Evolutionary conservation across 2,797 vertebrate genomes (phyloP), one percentile per base, ranked within the genome.

Genomic region (Coregonus sp.): DNA sequence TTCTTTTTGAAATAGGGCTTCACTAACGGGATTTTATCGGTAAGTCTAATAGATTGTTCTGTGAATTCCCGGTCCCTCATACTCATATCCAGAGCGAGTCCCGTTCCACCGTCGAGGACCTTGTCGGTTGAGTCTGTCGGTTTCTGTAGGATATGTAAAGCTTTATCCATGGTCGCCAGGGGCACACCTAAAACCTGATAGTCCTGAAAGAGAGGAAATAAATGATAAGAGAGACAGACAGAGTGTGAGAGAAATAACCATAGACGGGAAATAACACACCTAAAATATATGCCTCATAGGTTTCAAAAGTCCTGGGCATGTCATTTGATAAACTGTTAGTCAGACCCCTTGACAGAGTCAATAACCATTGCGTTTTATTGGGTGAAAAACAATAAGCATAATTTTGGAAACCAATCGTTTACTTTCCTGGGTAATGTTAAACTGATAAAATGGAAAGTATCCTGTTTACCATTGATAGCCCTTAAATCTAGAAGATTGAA

Each of bases 1-100:
- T 99, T 99, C 93, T 99, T 99, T 89, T 99, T 99, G 85, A 98
- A 98, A 89, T 94, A 97, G 20, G 97, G 96, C 80, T 99, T 99
- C 86, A 98, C 92, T 0, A 97, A 91, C 1, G 96, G 93, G 71
- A 99, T 97, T 91, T 98, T 99, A 79, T 95, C 95, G 16, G 95
- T 73, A 5, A 96, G 91, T 81, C 94, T 95, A 25, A 89, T 85
- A 79, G 93, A 94, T 89, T 93, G 91, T 84, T 93, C 93, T n/a
- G 89, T 56, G 81, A 96, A 96, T 68, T 93, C 93, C 15, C 82
- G 92, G 75, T 92, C 86, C 0, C 90, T 67, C 92, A 96, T 89
- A 40, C 89, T 91, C 85, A 92, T 73, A 80, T 91, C 89, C 89
- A 94, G 86, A 20, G 92, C 78, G 78, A 93, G 86, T 79, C 88